Percentiles rank a stretch among this genome's conserved stretches.
Conservation (phyloP, 35 echinoderm and acorn worm species). For the Lytechinus pictus region DNA sequence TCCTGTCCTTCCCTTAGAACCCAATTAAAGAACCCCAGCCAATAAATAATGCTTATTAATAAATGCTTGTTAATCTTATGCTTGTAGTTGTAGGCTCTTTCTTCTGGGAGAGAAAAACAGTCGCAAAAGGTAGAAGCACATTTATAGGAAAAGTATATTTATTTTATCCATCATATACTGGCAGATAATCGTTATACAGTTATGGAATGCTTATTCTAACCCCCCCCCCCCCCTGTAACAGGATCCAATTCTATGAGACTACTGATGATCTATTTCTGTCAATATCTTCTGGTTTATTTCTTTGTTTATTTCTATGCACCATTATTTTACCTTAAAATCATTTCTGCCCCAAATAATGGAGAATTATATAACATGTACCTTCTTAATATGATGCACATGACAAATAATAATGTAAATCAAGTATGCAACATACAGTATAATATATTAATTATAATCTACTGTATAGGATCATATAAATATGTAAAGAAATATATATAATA, state of each 20-base stretch:
- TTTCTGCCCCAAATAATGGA: not conserved
- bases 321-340: not conserved
- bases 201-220: not conserved
- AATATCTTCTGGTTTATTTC: not conserved
- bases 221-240: not conserved
- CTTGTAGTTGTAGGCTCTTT: not conserved
- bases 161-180: not conserved
- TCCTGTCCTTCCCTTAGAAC: not conserved
- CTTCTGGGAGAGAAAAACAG: slow-evolving; percentile 10
- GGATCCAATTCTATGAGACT: not conserved
- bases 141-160: not conserved
- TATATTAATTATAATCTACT: no score
- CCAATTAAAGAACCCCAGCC: not conserved
- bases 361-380: not conserved
- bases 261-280: not conserved
- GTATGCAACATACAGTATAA: no score
- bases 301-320: not conserved
- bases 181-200: not conserved
- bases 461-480: no score
- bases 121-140: not conserved
- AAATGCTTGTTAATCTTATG: not conserved
- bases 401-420: no score
- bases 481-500: no score
- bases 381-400: no score
- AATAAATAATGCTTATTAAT: not conserved